Conservation (phyloP, 1,140 invertebrate species). For the fruit fly (Drosophila melanogaster) region DNA sequence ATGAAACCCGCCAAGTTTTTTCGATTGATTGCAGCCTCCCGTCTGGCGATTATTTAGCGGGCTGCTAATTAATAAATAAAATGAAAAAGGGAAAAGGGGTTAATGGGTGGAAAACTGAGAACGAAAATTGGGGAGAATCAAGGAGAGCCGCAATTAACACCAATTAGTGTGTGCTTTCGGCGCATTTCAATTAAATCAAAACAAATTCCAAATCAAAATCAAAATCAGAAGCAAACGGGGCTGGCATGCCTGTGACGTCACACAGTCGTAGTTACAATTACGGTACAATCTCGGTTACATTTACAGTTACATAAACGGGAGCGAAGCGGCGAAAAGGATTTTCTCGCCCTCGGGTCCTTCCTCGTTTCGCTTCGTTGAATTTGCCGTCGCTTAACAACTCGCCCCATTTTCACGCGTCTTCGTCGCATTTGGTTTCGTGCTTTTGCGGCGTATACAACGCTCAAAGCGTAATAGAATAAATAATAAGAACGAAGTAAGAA, state of each 20-base stretch:
- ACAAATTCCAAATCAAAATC: constrained; percentile 23
- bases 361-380: constrained; percentile 13
- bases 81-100: not conserved
- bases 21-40: constrained; percentile 66
- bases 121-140: not conserved
- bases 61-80: constrained; percentile 68
- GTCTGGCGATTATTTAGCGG: constrained; percentile 69
- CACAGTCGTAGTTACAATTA: constrained; percentile 30
- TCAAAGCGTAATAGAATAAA: constrained; percentile 46
- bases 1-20: constrained; percentile 78
- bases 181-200: constrained; percentile 70
- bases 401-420: constrained; percentile 24
- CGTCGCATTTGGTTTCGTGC: constrained; percentile 69
- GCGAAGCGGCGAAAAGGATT: constrained; percentile 36
- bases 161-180: constrained; percentile 63
- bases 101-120: not conserved
- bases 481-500: constrained; percentile 31
- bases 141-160: constrained; percentile 42
- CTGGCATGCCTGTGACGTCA: constrained; percentile 59
- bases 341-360: constrained; percentile 2
- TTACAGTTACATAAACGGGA: constrained; percentile 19
- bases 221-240: constrained; percentile 1
- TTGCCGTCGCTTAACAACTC: constrained; percentile 19
- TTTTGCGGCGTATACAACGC: constrained; percentile 62
- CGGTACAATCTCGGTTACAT: constrained; percentile 18